Evolutionary conservation across 2,888 invertebrate genomes (phyloP).

Genomic region (Plusia festucae): DNA sequence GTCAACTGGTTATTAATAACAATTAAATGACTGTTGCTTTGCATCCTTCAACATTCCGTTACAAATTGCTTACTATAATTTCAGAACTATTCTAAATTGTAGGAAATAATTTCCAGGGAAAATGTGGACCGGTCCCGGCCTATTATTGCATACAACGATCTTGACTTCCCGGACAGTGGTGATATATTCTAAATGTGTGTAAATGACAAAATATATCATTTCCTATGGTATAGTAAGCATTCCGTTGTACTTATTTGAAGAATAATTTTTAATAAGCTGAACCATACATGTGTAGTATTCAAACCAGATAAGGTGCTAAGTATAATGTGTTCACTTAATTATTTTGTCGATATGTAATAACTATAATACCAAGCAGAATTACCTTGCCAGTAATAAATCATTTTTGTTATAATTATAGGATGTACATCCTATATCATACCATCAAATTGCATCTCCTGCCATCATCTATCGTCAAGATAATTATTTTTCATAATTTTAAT

Average conservation of each 20-base stretch:
- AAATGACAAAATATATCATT: slow-evolving; percentile 49
- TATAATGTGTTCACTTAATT: slow-evolving; percentile 22
- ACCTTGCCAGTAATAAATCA: not conserved
- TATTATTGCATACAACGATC: slow-evolving; percentile 96
- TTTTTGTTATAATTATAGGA: slow-evolving; percentile 6
- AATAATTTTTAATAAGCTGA: slow-evolving; percentile 41
- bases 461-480: slow-evolving; percentile 1
- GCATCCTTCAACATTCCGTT: slow-evolving; percentile 39
- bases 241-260: slow-evolving; percentile 44
- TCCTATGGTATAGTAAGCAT: slow-evolving; percentile 58
- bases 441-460: not conserved
- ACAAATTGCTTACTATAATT: slow-evolving; percentile 42
- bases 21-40: slow-evolving; percentile 31
- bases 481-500: not conserved
- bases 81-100: slow-evolving; percentile 67
- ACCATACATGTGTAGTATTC: slow-evolving; percentile 24
- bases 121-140: slow-evolving; percentile 92
- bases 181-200: slow-evolving; percentile 91
- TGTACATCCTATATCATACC: not conserved
- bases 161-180: slow-evolving; percentile 95
- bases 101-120: slow-evolving; percentile 89
- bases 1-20: slow-evolving; percentile 28
- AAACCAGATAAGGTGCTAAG: slow-evolving; percentile 19
- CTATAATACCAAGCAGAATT: not conserved
- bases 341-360: slow-evolving; percentile 13